Conservation (phyloP, 2,113 vertebrate species). For the Pituophis catenifer region DNA sequence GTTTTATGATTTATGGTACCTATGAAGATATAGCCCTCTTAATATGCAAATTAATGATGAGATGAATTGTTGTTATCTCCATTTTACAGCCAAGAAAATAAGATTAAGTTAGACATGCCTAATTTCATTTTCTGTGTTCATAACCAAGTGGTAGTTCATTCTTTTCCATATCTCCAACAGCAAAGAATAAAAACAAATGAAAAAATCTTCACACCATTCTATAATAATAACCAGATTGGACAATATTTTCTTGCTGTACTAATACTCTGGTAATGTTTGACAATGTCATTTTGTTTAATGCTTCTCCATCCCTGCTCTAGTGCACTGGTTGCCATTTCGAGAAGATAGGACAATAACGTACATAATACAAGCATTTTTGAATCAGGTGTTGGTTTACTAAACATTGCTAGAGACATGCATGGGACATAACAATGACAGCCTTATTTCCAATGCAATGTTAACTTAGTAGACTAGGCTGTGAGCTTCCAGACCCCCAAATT, state of each 20-base stretch:
- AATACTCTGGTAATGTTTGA: background rate
- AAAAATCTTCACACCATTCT: background rate
- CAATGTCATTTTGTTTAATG: background rate
- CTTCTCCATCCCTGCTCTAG: background rate
- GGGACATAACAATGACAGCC: background rate
- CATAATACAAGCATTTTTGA: background rate
- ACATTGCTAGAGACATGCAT: background rate
- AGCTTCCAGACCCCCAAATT: background rate
- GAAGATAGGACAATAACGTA: background rate
- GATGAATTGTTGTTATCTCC: background rate
- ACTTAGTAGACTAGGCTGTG: background rate
- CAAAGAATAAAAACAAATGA: background rate
- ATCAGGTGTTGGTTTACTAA: background rate
- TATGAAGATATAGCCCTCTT: background rate
- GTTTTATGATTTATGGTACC: background rate
- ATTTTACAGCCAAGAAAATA: background rate
- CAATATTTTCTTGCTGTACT: background rate
- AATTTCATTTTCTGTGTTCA: background rate
- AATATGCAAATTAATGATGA: background rate
- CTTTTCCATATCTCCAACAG: background rate
- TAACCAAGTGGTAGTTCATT: background rate
- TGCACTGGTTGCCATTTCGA: background rate
- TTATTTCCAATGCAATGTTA: background rate
- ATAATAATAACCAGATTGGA: background rate
- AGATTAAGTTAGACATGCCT: background rate